Percentiles rank a stretch among this genome's conserved stretches.
Conservation (phyloP, 2,888 invertebrate species). For the Patella caerulea region DNA sequence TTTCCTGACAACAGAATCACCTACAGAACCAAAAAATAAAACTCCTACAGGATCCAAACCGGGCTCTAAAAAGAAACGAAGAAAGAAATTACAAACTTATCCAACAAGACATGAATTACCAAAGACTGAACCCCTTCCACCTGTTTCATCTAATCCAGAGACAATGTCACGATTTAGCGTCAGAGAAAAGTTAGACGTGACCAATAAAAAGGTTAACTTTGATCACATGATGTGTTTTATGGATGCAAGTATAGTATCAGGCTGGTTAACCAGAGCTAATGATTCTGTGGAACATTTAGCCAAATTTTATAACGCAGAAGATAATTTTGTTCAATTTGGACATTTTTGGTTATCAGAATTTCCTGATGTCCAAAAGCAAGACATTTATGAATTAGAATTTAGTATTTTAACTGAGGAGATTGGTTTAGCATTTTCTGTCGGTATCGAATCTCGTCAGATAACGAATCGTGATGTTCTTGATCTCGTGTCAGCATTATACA, state of each 20-base stretch:
- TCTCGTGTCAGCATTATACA: constrained; percentile 63
- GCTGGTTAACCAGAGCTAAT: constrained; percentile 66
- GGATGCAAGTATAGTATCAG: constrained; percentile 67
- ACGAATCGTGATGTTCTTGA: constrained; percentile 55
- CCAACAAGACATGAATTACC: constrained; percentile 55
- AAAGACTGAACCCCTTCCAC: constrained; percentile 54
- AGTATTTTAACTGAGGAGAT: constrained; percentile 66
- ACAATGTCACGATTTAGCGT: neutral
- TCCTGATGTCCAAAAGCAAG: constrained; percentile 60
- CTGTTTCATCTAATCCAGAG: constrained; percentile 30
- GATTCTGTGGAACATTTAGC: constrained; percentile 57
- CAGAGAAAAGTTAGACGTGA: neutral
- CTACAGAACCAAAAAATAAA: constrained; percentile 18
- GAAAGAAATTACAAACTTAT: constrained; percentile 40
- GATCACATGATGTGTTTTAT: constrained; percentile 66
- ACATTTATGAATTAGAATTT: constrained; percentile 67
- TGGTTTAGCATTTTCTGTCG: constrained; percentile 64
- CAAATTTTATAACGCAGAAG: constrained; percentile 56
- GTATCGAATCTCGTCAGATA: constrained; percentile 58
- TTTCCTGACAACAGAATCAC: constrained; percentile 57
- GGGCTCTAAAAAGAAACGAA: constrained; percentile 45
- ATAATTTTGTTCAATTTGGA: constrained; percentile 68
- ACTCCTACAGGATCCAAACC: constrained; percentile 27
- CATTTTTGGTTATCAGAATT: constrained; percentile 70
- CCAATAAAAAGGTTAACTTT: constrained; percentile 50